Evolutionary conservation across 1,140 invertebrate genomes (phyloP), one percentile per base, ranked within the genome.

Genomic region (Thalassaphorura encarpata): DNA sequence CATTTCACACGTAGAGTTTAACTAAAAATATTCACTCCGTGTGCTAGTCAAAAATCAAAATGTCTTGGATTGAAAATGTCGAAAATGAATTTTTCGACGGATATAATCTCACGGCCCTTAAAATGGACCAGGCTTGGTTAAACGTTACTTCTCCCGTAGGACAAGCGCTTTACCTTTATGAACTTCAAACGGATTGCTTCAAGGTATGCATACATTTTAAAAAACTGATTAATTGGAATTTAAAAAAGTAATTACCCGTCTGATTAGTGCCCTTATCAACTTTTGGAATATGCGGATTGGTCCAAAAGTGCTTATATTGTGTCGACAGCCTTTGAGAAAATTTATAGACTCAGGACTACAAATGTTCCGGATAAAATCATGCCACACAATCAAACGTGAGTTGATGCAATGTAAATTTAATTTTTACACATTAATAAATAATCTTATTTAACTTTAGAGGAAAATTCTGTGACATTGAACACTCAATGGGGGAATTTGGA

Each of bases 101-200:
- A 13, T 61, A 69, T 24, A 48, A 68, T 47, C 29, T 71, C 23
- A 56, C 55, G 19, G 46, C 33, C 0, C 55, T 71, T 50, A 36
- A 50, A 3, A 63, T 68, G 6, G 70, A 71, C 51, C 23, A 71
- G 54, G 70, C 70, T 8, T 70, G 61, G 57, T 48, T 71, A 0
- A 66, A 64, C 16, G 60, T 70, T 18, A 63, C 57, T 1, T 66
- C 64, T 2, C n/a, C 24, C 0, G 21, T 52, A n/a, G 8, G 29
- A 6, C 29, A 54, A 19, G 54, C 31, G 21, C 40, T 67, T 15
- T 67, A 65, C 61, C 43, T 70, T 0, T 70, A 69, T 47, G 54
- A 57, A 0, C 61, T 67, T 1, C 66, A 66, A 13, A 47, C 58
- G 8, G 58, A 69, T 29, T 70, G 69, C 43, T 54, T 62, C 42